Base-by-base conservation (phyloP, 2,888 invertebrate species). In the Nudaria mundana region DNA sequence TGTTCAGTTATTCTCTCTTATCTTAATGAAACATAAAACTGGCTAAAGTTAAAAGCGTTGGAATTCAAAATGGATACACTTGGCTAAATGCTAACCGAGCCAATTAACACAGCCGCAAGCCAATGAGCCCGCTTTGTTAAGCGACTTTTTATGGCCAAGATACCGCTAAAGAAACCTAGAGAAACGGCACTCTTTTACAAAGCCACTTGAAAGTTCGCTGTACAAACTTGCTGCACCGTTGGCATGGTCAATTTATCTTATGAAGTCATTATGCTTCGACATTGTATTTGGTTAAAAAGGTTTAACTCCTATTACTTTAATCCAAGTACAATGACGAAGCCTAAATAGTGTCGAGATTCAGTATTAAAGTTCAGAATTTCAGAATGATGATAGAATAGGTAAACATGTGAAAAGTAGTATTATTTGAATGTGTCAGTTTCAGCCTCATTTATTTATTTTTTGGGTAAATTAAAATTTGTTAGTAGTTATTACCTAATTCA, bases 51-150 rank as follows among this genome's bases (percentile, higher is more conserved):
- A 30, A 38, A 44, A 30, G 25, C 3, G 7, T 11, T n/a, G 2
- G 23, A 26, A 40, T 37, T 37, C 5, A 46, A 46, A 45, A 44
- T 30, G 33, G 37, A 39, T 30, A 38, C 32, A 30, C 4, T 14
- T 23, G 22, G 10, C 22, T 39, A 37, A 42, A 36, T 36, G 45
- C 33, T 47, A 51, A 45, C 38, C 36, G 18, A 24, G 37, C 49
- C 56, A 57, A 57, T 57, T 57, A 57, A 52, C 52, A 47, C 39
- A 20, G 41, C 47, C 56, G 40, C 52, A 41, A 44, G 60, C 49
- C 56, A 60, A 57, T 57, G 52, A 60, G 38, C 32, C 24, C 23
- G 56, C 52, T 56, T 48, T 49, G 52, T 47, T 35, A 30, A 51
- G 43, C 43, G 35, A 41, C 37, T 40, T 52, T 51, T 52, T 52